Evolutionary conservation across 2,113 vertebrate genomes (phyloP).

Genomic region (Myxocyprinus asiaticus): DNA sequence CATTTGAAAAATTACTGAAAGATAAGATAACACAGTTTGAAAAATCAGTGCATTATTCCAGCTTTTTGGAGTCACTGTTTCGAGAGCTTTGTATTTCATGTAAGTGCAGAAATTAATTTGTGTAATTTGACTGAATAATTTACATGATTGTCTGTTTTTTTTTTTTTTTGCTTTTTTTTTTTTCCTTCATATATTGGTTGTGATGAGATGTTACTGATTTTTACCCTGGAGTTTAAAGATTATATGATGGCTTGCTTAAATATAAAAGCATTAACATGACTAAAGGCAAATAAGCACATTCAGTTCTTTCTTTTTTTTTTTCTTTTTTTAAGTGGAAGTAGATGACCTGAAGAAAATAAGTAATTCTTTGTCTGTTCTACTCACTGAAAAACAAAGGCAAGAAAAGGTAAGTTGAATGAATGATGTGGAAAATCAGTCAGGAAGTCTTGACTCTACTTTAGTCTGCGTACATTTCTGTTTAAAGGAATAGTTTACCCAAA

Average conservation of each 20-base stretch:
- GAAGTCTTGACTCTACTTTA: neutral
- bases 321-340: slow-evolving; percentile 79
- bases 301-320: neutral
- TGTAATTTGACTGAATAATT: no score
- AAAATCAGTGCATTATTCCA: slow-evolving; percentile 82
- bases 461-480: no score
- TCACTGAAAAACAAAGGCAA: slow-evolving; percentile 87
- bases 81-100: slow-evolving; percentile 85
- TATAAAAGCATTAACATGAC: no score
- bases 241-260: no score
- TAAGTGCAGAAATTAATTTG: slow-evolving; percentile 65
- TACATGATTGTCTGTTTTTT: no score
- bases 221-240: no score
- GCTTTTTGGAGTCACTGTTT: slow-evolving; percentile 83
- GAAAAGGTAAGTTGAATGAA: slow-evolving; percentile 79
- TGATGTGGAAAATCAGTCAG: neutral
- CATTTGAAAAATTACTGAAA: slow-evolving; percentile 83
- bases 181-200: no score
- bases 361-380: slow-evolving; percentile 83
- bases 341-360: slow-evolving; percentile 89
- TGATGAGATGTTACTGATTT: no score
- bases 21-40: slow-evolving; percentile 87
- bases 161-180: no score
- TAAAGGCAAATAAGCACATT: no score
- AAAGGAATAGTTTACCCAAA: no score